Percentiles rank a stretch among this genome's conserved stretches.
phyloP scores from a whole-genome alignment of 2,888 invertebrate species.

The Patella depressa region DNA sequence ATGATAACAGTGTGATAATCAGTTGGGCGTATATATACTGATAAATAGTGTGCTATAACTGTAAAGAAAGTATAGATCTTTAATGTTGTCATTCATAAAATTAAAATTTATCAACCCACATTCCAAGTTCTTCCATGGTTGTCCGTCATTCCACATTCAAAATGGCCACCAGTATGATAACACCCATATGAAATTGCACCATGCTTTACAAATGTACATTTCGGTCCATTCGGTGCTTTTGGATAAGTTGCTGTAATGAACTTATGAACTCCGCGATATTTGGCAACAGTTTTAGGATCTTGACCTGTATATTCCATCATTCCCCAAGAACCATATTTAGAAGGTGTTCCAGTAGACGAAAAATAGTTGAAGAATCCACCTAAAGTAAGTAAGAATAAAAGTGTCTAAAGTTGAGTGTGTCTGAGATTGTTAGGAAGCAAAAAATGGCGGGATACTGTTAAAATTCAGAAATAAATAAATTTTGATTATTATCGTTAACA shows the following conservation, averaged over 20 bases:
- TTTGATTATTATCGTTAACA: too few species aligned
- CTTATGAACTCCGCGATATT: slow-evolving; percentile 49
- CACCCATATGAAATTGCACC: slow-evolving; percentile 38
- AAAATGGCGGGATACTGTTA: too few species aligned
- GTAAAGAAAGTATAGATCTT: too few species aligned
- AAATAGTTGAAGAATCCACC: slow-evolving; percentile 55
- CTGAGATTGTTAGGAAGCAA: too few species aligned
- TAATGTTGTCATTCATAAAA: too few species aligned
- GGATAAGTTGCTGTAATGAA: slow-evolving; percentile 36
- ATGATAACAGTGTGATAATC: too few species aligned
- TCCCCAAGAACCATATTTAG: slow-evolving; percentile 58
- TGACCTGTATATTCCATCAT: slow-evolving; percentile 55
- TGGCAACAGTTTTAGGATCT: slow-evolving; percentile 48
- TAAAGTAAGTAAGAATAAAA: too few species aligned
- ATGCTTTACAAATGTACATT: slow-evolving; percentile 39
- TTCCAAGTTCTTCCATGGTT: slow-evolving; percentile 32
- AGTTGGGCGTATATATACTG: too few species aligned
- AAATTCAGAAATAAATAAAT: too few species aligned
- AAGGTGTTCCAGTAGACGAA: slow-evolving; percentile 41
- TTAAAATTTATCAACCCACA: slow-evolving; percentile 23
- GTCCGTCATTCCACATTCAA: slow-evolving; percentile 35
- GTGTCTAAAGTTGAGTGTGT: too few species aligned
- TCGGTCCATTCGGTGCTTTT: slow-evolving; percentile 28
- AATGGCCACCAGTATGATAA: slow-evolving; percentile 30
- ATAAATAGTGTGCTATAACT: too few species aligned